Evolutionary conservation across 2,888 invertebrate genomes (phyloP).

Genomic region (Lasioglossum calceatum): DNA sequence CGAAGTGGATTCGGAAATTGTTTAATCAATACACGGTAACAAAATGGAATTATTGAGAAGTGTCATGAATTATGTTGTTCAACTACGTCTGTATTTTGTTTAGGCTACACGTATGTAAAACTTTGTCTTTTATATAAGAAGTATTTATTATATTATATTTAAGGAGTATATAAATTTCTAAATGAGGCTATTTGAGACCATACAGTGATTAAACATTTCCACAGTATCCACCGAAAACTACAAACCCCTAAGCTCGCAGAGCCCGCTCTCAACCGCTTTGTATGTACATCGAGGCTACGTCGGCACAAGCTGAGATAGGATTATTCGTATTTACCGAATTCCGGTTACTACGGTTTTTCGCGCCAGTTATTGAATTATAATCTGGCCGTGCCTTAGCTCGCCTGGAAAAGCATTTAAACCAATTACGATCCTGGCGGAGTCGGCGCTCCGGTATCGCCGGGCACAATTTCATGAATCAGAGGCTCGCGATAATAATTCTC

Average conservation of each 20-base stretch:
- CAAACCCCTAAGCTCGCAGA: background rate
- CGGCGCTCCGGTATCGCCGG: conserved; percentile 47
- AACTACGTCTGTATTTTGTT: too few relatives aligned
- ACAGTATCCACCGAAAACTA: background rate
- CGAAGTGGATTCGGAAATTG: background rate
- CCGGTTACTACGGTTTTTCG: conserved; percentile 65
- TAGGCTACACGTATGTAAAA: too few relatives aligned
- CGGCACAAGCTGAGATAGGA: conserved; percentile 61
- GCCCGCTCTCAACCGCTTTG: background rate
- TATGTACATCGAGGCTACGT: conserved; percentile 33
- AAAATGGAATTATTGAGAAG: background rate
- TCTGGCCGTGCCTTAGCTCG: conserved; percentile 81
- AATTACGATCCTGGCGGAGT: conserved; percentile 70
- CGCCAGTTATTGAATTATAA: conserved; percentile 78
- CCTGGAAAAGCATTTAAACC: conserved; percentile 80
- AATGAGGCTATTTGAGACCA: background rate
- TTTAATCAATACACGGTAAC: background rate
- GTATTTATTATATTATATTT: too few relatives aligned
- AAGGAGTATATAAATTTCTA: too few relatives aligned
- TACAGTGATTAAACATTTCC: background rate
- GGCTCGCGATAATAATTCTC: conserved; percentile 65
- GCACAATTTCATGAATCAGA: conserved; percentile 67
- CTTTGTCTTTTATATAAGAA: too few relatives aligned
- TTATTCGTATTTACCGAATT: conserved; percentile 76
- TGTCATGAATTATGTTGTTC: background rate